Conservation (phyloP, 2,888 invertebrate species). For the Apomyelois bistriatella region DNA sequence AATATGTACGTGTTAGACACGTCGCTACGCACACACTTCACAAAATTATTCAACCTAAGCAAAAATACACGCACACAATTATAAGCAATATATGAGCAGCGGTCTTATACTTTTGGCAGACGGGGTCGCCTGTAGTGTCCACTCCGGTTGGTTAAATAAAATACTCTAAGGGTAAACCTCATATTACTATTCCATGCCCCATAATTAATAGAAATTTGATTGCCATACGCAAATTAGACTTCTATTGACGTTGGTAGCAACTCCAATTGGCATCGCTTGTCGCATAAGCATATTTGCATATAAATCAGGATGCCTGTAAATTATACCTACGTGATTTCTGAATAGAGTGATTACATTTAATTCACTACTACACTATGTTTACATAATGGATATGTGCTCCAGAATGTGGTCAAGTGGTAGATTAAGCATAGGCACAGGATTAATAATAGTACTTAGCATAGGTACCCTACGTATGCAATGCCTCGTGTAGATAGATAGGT, state of each 20-base stretch:
- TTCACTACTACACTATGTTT: slow-evolving; percentile 22
- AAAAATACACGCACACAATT: too few relatives aligned
- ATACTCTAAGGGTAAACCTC: too few relatives aligned
- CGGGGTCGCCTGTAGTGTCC: too few relatives aligned
- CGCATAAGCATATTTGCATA: slow-evolving; percentile 61
- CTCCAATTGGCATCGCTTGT: slow-evolving; percentile 55
- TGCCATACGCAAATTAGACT: slow-evolving; percentile 60
- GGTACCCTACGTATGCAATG: too few relatives aligned
- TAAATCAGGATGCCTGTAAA: slow-evolving; percentile 52
- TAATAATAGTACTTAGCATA: background rate
- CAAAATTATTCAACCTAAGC: too few relatives aligned
- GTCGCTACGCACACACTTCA: too few relatives aligned
- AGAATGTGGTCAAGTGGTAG: background rate
- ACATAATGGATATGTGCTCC: background rate
- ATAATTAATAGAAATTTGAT: slow-evolving; percentile 65
- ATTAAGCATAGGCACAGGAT: background rate
- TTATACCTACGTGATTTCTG: slow-evolving; percentile 43
- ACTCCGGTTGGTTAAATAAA: too few relatives aligned
- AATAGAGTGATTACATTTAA: slow-evolving; percentile 30
- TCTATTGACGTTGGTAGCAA: slow-evolving; percentile 52
- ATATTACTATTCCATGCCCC: slow-evolving; percentile 23
- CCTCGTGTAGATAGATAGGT: too few relatives aligned
- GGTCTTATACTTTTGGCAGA: too few relatives aligned
- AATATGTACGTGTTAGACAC: too few relatives aligned
- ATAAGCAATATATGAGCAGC: too few relatives aligned